These are phyloP conservation scores for Icerya purchasi DNA, from an alignment of 2,888 invertebrate genomes.

Conservation along the genomic window DNA sequence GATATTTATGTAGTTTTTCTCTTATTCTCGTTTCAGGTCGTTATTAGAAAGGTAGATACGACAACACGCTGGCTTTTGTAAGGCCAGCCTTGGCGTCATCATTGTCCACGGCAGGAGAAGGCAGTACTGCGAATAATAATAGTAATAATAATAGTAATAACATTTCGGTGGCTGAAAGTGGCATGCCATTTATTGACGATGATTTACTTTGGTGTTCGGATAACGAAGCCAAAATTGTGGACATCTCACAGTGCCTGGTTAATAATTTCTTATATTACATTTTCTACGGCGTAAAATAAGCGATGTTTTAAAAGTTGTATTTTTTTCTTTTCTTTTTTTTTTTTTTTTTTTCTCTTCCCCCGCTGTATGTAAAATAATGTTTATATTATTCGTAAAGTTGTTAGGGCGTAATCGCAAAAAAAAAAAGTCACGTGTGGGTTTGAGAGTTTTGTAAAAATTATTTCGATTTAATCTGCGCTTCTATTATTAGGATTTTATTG, in stretches of 20 bases:
- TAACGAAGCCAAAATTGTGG: conserved; percentile 85
- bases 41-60: conserved; percentile 19
- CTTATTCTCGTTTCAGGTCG: conserved; percentile 20
- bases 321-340: too few relatives aligned
- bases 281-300: too few relatives aligned
- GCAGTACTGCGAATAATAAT: background rate
- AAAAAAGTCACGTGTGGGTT: too few relatives aligned
- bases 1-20: too few relatives aligned
- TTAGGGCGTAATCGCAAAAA: too few relatives aligned
- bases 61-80: conserved; percentile 19
- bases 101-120: conserved; percentile 14
- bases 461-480: too few relatives aligned
- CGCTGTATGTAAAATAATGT: too few relatives aligned
- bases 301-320: too few relatives aligned
- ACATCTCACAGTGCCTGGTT: conserved; percentile 72
- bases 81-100: conserved; percentile 24
- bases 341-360: too few relatives aligned
- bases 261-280: conserved; percentile 14
- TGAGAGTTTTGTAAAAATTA: too few relatives aligned
- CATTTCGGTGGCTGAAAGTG: conserved; percentile 16
- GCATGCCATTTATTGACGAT: conserved; percentile 68
- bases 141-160: background rate
- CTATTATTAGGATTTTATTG: too few relatives aligned
- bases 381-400: too few relatives aligned
- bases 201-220: conserved; percentile 84